These are phyloP conservation scores for Oriolus oriolus DNA, from an alignment of 2,113 vertebrate species.

Conservation along the genomic window DNA sequence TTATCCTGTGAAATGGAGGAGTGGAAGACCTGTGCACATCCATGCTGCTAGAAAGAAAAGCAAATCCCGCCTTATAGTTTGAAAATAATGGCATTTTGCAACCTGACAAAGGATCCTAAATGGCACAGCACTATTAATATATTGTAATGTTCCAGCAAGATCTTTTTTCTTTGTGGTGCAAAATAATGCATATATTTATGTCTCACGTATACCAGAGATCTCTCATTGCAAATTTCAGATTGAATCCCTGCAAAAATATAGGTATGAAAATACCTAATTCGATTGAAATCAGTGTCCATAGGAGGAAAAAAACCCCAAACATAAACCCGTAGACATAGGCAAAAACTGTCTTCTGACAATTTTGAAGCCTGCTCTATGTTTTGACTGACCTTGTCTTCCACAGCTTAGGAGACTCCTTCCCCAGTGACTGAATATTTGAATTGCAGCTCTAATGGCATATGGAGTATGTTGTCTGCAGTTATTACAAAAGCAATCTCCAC, in stretches of 20 bases:
- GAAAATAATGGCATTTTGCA: neutral
- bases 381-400: conserved; percentile 78
- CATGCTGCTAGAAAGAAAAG: neutral
- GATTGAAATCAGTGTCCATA: neutral
- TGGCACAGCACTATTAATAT: neutral
- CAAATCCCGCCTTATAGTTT: neutral
- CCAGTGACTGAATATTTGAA: conserved; percentile 68
- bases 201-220: neutral
- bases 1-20: neutral
- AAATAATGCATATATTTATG: conserved; percentile 1
- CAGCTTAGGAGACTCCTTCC: conserved; percentile 72
- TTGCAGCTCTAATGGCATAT: conserved; percentile 80
- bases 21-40: neutral
- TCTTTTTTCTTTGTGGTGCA: neutral
- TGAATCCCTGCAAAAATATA: neutral
- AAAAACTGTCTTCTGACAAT: conserved; percentile 19
- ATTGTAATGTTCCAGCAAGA: neutral
- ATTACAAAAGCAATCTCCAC: conserved; percentile 78
- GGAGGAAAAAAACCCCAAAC: neutral
- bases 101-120: neutral
- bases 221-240: conserved; percentile 25
- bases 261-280: neutral
- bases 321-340: neutral
- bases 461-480: conserved; percentile 77
- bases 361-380: conserved; percentile 12